Evolutionary conservation across 2,888 invertebrate genomes (phyloP).

Genomic region (Yponomeuta sedellus): DNA sequence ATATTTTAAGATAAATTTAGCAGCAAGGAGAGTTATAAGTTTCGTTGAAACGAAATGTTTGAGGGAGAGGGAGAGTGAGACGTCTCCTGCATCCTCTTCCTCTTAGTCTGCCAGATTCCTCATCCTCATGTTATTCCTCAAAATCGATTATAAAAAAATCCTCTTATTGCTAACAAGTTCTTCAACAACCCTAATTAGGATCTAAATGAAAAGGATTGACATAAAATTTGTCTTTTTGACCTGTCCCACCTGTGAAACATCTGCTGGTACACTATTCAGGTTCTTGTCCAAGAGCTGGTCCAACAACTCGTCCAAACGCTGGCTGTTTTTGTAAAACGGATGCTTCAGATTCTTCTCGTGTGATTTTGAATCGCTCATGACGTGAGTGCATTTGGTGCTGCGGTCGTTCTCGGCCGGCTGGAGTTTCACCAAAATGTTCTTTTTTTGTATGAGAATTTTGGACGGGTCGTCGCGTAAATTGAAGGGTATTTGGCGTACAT

Average conservation of each 20-base stretch:
- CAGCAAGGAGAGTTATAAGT: too few relatives aligned
- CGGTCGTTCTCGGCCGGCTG: constrained; percentile 28
- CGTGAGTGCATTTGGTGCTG: constrained; percentile 47
- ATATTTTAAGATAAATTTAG: too few relatives aligned
- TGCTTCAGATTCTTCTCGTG: constrained; percentile 49
- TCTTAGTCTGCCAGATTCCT: too few relatives aligned
- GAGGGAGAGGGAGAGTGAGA: too few relatives aligned
- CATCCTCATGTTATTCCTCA: too few relatives aligned
- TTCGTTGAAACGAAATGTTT: too few relatives aligned
- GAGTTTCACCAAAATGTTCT: constrained; percentile 41
- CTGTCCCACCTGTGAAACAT: background rate
- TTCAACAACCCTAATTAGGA: too few relatives aligned
- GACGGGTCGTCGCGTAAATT: constrained; percentile 25
- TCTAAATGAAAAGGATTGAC: too few relatives aligned
- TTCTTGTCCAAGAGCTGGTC: constrained; percentile 37
- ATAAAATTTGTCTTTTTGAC: too few relatives aligned
- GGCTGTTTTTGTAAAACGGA: constrained; percentile 51
- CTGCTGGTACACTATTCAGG: constrained; percentile 12
- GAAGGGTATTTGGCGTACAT: constrained; percentile 27
- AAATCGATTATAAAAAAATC: too few relatives aligned
- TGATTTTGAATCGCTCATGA: constrained; percentile 36
- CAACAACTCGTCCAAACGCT: constrained; percentile 45
- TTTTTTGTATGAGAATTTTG: constrained; percentile 42
- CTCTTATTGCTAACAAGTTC: too few relatives aligned
- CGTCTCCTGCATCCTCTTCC: too few relatives aligned